Evolutionary conservation across 2,113 vertebrate genomes (phyloP), one percentile per base, ranked within the genome.

Genomic region (Corydoras maculifer): DNA sequence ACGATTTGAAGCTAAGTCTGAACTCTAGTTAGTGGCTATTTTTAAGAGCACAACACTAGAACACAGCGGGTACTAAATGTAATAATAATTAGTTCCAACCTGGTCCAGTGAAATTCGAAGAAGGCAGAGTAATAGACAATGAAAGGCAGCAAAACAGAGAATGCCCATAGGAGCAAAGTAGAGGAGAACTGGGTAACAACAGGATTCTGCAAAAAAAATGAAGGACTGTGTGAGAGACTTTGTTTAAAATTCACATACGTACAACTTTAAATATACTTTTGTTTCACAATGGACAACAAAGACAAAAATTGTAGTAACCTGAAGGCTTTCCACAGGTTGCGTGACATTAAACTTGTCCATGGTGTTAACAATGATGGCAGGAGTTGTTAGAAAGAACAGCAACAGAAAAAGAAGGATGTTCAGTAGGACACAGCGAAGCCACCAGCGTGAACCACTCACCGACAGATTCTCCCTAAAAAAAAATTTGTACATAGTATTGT

Each of bases 301-400:
- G 35, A 43, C 35, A 4, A 43, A 43, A 43, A 43, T 25, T 43
- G 35, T 1, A 91, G 74, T 70, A 73, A 92, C 97, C 93, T 87
- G 89, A 68, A 99, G 88, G 67, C 88, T 97, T 82, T 98, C 95
- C 75, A 97, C 88, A 4, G 97, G 95, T 62, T 85, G 86, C 5
- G 96, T 99, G 83, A 98, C 95, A 1, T 99, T 99, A 86, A 98
- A 98, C 89, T 94, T 93, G 85, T 98, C 96, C 79, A 99, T 95
- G 58, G 97, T 99, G 87, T 96, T 98, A 82, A 98, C 96, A 13
- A 99, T 91, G 85, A 98, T 95, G 83, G 95, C 93, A 0, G 97
- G 97, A 0, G 97, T 99, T 80, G 97, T 98, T 86, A 98, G 94
- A 84, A 99, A 98, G 89, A 98, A 98, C 82, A 98, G 92, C 63